Percentiles rank a stretch among this genome's conserved stretches.
phyloP scores from a whole-genome alignment of 2,797 vertebrate genomes.

The Chelon labrosus region DNA sequence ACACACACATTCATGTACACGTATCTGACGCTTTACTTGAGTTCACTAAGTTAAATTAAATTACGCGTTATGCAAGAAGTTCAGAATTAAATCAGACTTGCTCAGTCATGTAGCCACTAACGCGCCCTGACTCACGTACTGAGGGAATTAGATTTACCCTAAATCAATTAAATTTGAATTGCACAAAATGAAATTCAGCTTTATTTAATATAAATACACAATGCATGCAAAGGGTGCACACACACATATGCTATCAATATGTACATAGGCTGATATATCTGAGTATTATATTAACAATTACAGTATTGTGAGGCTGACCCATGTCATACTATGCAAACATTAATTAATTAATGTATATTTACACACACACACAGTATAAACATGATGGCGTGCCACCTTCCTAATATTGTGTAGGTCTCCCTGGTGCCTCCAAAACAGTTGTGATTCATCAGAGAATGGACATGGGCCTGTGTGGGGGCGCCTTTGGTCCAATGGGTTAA shows the following conservation, averaged over 20 bases:
- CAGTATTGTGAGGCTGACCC: too few species aligned
- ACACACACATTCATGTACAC: background rate
- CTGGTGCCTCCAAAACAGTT: too few species aligned
- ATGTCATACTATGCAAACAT: too few species aligned
- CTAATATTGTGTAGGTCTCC: too few species aligned
- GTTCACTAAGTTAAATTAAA: constrained; percentile 36
- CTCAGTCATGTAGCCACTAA: constrained; percentile 3
- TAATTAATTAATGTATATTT: too few species aligned
- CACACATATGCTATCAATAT: background rate
- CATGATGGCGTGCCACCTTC: too few species aligned
- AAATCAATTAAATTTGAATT: constrained; percentile 6
- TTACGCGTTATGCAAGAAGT: constrained; percentile 21
- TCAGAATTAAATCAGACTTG: constrained; percentile 19
- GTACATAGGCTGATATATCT: background rate
- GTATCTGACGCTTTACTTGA: constrained; percentile 29
- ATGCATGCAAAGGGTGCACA: background rate
- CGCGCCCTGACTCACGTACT: background rate
- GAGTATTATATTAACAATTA: too few species aligned
- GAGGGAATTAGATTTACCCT: constrained; percentile 5
- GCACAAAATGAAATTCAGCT: background rate
- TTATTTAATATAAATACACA: constrained; percentile 3
- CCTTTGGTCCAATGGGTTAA: too few species aligned
- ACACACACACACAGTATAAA: too few species aligned
- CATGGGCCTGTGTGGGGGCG: too few species aligned
- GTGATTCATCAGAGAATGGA: too few species aligned